phyloP scores from a whole-genome alignment of 2,113 vertebrate species.

The Piprites chloris region DNA sequence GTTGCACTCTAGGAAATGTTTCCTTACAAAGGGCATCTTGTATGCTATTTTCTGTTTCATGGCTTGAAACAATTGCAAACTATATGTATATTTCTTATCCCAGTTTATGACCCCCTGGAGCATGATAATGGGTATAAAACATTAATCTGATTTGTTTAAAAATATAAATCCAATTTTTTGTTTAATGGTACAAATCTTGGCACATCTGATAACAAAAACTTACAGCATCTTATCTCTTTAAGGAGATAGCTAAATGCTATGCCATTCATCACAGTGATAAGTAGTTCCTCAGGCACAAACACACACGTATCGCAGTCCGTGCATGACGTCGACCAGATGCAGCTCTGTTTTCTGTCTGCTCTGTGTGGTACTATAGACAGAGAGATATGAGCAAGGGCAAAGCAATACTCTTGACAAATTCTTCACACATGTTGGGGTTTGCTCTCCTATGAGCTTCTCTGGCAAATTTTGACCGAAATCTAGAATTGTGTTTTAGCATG shows the following conservation, averaged over 20 bases:
- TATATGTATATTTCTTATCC: neutral
- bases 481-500: too few species aligned
- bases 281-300: constrained; percentile 8
- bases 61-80: neutral
- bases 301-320: accelerated
- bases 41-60: neutral
- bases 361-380: neutral
- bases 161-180: neutral
- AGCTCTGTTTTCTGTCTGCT: constrained; percentile 48
- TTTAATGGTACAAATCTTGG: neutral
- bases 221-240: neutral
- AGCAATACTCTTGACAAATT: neutral
- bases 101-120: neutral
- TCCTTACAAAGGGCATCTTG: neutral
- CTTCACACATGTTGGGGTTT: neutral
- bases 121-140: neutral
- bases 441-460: neutral
- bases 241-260: neutral
- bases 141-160: neutral
- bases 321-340: constrained; percentile 10
- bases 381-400: neutral
- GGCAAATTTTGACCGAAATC: neutral
- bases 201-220: neutral
- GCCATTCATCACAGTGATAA: constrained; percentile 21
- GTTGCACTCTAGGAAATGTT: neutral